phyloP scores from a whole-genome alignment of 1,140 invertebrate species.

The Hestina assimilis region DNA sequence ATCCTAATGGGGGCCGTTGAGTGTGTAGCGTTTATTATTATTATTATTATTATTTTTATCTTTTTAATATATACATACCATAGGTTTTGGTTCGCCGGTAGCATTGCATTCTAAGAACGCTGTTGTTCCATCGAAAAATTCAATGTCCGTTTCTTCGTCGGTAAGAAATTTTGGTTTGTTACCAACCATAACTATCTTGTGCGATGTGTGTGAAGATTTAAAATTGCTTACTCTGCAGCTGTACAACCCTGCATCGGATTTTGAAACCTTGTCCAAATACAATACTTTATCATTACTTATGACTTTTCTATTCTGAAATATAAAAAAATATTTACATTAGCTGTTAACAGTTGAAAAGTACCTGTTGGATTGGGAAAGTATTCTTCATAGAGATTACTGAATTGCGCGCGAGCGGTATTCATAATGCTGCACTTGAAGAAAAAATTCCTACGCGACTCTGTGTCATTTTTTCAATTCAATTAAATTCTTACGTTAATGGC shows the following conservation, averaged over 20 bases:
- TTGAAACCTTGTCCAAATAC: constrained; percentile 17
- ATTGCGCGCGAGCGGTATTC: too few relatives aligned
- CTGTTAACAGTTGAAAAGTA: neutral
- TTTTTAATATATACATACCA: constrained; percentile 19
- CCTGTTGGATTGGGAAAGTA: too few relatives aligned
- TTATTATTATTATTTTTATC: too few relatives aligned
- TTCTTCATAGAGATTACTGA: too few relatives aligned
- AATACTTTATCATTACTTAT: constrained; percentile 19
- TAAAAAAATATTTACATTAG: neutral
- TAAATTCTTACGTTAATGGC: too few relatives aligned
- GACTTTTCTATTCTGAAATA: constrained; percentile 28
- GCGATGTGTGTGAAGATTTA: constrained; percentile 12
- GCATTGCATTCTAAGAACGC: constrained; percentile 31
- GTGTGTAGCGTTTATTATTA: too few relatives aligned
- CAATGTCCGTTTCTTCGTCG: constrained; percentile 21
- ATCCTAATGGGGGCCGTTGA: too few relatives aligned
- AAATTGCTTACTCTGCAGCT: constrained; percentile 40
- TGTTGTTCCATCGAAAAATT: constrained; percentile 10
- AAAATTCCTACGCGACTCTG: too few relatives aligned
- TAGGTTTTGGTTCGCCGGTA: constrained; percentile 26
- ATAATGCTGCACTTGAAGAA: too few relatives aligned
- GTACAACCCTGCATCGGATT: constrained; percentile 30
- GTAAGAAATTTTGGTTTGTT: constrained; percentile 28
- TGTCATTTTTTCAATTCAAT: too few relatives aligned
- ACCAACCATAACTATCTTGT: constrained; percentile 27